Conservation (phyloP, 1,140 invertebrate species). For the Trissolcus basalis region DNA sequence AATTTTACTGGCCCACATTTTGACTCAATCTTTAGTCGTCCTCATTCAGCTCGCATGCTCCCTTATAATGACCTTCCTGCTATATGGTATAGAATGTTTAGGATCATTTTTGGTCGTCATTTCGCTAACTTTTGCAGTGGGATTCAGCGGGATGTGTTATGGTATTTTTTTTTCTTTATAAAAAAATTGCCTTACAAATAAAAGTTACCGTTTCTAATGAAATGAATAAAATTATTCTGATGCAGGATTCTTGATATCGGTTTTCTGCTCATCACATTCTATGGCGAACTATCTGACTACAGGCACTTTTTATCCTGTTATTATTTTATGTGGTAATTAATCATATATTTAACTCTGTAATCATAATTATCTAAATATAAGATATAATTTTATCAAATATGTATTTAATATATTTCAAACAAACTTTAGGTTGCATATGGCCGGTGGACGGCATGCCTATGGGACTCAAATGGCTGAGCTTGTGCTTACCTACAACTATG, state of each 20-base stretch:
- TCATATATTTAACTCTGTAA: neutral
- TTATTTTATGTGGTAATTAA: slow-evolving; percentile 85
- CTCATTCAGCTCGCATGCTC: slow-evolving; percentile 81
- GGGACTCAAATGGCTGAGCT: slow-evolving; percentile 77
- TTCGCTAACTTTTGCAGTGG: slow-evolving; percentile 78
- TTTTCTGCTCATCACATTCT: slow-evolving; percentile 84
- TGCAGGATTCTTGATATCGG: slow-evolving; percentile 86
- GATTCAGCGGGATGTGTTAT: slow-evolving; percentile 83
- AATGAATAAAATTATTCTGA: neutral
- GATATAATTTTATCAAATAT: too few species aligned
- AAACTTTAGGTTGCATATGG: slow-evolving; percentile 87
- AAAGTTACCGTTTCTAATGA: too few species aligned
- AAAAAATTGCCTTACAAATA: too few species aligned
- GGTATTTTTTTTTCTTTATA: slow-evolving; percentile 74
- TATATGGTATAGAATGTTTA: slow-evolving; percentile 41
- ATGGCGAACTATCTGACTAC: slow-evolving; percentile 89
- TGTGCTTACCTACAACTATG: slow-evolving; percentile 81
- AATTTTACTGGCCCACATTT: slow-evolving; percentile 85
- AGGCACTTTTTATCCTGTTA: slow-evolving; percentile 91
- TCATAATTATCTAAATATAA: neutral
- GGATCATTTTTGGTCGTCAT: slow-evolving; percentile 79
- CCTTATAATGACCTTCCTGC: slow-evolving; percentile 80
- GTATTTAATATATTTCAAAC: too few species aligned
- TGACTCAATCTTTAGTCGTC: slow-evolving; percentile 85
- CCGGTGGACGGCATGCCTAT: slow-evolving; percentile 87